phyloP scores from a whole-genome alignment of 2,113 vertebrate species.

The Meleagris gallopavo region DNA sequence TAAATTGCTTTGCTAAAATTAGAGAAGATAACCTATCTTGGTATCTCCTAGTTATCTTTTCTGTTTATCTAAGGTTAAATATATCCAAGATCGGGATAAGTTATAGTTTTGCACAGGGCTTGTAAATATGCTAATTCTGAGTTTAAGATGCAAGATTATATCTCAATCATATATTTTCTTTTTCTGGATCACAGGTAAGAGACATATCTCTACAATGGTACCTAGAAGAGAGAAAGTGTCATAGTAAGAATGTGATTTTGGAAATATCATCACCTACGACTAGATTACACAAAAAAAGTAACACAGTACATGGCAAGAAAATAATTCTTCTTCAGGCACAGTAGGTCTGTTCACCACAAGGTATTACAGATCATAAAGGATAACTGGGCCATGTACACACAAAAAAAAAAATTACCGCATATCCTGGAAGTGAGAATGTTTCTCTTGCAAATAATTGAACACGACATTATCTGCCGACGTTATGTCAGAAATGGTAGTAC shows the following conservation, averaged over 20 bases:
- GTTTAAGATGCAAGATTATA: not conserved
- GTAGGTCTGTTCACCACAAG: not conserved
- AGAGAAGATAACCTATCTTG: not conserved
- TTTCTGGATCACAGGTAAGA: not conserved
- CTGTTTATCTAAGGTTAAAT: not conserved
- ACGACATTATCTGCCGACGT: not conserved
- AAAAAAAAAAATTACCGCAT: not conserved
- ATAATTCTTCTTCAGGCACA: not conserved
- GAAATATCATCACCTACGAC: not conserved
- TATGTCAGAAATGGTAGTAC: not conserved
- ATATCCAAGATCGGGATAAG: not conserved
- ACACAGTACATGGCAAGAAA: not conserved
- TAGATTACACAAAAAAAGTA: not conserved
- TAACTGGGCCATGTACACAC: not conserved
- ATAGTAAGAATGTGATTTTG: not conserved
- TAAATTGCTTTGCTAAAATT: not conserved
- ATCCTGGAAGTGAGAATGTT: not conserved
- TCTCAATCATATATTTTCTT: not conserved
- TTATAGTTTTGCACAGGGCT: not conserved
- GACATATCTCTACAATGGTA: not conserved
- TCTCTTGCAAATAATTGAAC: not conserved
- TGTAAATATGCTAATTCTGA: not conserved
- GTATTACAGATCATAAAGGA: not conserved
- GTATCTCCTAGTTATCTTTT: not conserved
- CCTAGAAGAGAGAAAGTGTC: not conserved